These are phyloP conservation scores for Neogobius melanostomus DNA, from an alignment of 2,113 vertebrate species.

Conservation along the genomic window DNA sequence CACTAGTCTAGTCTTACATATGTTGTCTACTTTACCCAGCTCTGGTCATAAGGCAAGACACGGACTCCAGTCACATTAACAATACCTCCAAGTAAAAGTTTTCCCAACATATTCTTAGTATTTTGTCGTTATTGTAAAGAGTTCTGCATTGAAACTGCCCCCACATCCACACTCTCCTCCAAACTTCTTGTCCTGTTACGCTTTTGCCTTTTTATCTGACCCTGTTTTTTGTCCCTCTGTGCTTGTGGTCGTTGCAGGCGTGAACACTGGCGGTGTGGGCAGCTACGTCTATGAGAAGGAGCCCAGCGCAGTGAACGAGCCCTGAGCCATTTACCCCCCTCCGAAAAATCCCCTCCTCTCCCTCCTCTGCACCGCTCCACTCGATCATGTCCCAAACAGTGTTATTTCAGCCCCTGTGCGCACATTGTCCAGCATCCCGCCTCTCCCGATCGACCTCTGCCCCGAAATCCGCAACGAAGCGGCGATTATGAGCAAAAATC, in stretches of 20 bases:
- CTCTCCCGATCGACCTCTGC: slow-evolving; percentile 11
- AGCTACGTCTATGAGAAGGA: slow-evolving; percentile 98
- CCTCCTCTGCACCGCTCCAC: slow-evolving; percentile 32
- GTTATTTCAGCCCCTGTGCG: slow-evolving; percentile 34
- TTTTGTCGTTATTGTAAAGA: no score
- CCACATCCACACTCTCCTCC: background rate
- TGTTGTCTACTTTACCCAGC: no score
- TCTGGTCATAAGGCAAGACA: no score
- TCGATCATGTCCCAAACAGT: slow-evolving; percentile 36
- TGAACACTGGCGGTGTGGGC: slow-evolving; percentile 95
- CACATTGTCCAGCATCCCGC: slow-evolving; percentile 24
- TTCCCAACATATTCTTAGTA: no score
- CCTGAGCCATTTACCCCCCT: slow-evolving; percentile 71
- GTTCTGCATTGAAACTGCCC: background rate
- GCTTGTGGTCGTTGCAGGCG: slow-evolving; percentile 79
- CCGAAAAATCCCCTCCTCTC: slow-evolving; percentile 24
- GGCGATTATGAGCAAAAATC: background rate
- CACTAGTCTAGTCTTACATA: no score
- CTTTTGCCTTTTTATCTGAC: slow-evolving; percentile 7
- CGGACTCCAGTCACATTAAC: no score
- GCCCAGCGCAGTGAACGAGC: slow-evolving; percentile 84
- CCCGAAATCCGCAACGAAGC: background rate
- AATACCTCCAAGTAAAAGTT: no score
- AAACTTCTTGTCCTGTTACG: background rate
- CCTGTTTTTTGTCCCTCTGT: slow-evolving; percentile 21